These are phyloP conservation scores for Protosalanx chinensis DNA, from an alignment of 2,797 vertebrate species.

Conservation along the genomic window DNA sequence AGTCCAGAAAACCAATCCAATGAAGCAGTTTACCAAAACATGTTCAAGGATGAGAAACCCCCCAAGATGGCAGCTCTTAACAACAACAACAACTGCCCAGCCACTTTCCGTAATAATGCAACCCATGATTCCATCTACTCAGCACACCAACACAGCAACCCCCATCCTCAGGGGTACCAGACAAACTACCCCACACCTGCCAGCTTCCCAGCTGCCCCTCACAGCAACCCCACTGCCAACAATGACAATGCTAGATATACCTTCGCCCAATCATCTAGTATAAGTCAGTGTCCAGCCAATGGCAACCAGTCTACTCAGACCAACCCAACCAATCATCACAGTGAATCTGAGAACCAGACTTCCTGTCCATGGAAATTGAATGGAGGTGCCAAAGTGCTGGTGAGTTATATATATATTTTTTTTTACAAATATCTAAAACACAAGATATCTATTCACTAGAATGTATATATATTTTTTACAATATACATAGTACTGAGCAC, in stretches of 20 bases:
- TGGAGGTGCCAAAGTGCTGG: conserved; percentile 77
- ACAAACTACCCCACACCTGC: conserved; percentile 48
- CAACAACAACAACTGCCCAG: conserved; percentile 41
- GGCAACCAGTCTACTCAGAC: conserved; percentile 49
- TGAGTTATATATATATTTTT: conserved; percentile 45
- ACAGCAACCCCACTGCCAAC: conserved; percentile 41
- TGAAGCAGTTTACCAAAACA: conserved; percentile 64
- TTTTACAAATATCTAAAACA: neutral
- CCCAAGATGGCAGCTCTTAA: conserved; percentile 57
- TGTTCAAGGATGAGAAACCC: conserved; percentile 66
- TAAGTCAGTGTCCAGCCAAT: conserved; percentile 60
- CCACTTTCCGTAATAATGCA: conserved; percentile 47
- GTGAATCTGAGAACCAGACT: conserved; percentile 58
- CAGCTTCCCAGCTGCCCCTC: conserved; percentile 45
- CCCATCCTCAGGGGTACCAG: conserved; percentile 50
- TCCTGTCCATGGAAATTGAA: conserved; percentile 73
- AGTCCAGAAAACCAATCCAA: conserved; percentile 61
- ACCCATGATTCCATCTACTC: conserved; percentile 49
- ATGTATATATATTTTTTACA: no score
- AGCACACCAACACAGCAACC: conserved; percentile 9
- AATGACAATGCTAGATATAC: conserved; percentile 64
- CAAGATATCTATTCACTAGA: neutral
- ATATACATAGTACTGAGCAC: neutral
- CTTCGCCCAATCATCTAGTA: conserved; percentile 53
- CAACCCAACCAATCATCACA: conserved; percentile 56